phyloP scores from a whole-genome alignment of 2,113 vertebrate species.

The Myotis brandtii region DNA sequence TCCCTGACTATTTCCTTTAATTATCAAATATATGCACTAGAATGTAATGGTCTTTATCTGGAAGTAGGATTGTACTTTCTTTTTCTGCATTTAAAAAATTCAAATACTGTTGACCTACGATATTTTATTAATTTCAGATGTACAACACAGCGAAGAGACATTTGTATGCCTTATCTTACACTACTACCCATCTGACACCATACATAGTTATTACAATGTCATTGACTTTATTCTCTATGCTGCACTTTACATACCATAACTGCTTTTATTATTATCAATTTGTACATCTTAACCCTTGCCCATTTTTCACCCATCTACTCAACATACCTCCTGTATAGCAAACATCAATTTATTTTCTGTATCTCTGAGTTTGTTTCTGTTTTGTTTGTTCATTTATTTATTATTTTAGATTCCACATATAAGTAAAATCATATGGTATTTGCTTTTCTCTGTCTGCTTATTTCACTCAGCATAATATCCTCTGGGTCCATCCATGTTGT shows the following conservation, averaged over 20 bases:
- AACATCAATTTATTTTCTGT: not conserved
- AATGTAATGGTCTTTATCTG: not conserved
- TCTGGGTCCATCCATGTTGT: not conserved
- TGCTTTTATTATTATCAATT: not conserved
- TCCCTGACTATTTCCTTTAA: rapidly evolving
- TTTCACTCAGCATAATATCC: not conserved
- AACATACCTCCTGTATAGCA: not conserved
- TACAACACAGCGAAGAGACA: not conserved
- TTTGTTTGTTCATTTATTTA: not conserved
- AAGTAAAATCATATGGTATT: not conserved
- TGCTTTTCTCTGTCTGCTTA: not conserved
- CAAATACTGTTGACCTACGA: not conserved
- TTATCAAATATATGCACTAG: rapidly evolving
- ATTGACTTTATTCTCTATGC: not conserved
- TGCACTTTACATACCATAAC: not conserved
- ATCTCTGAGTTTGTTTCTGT: not conserved
- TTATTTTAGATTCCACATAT: not conserved
- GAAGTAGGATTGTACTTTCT: not conserved
- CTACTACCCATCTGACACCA: not conserved
- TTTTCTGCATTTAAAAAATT: not conserved
- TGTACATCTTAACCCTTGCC: not conserved
- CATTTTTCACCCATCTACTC: not conserved
- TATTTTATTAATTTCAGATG: not conserved
- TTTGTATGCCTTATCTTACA: not conserved
- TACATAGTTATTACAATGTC: no score